Conservation (phyloP, 2,888 invertebrate genomes). For the Pristionchus exspectatus region DNA sequence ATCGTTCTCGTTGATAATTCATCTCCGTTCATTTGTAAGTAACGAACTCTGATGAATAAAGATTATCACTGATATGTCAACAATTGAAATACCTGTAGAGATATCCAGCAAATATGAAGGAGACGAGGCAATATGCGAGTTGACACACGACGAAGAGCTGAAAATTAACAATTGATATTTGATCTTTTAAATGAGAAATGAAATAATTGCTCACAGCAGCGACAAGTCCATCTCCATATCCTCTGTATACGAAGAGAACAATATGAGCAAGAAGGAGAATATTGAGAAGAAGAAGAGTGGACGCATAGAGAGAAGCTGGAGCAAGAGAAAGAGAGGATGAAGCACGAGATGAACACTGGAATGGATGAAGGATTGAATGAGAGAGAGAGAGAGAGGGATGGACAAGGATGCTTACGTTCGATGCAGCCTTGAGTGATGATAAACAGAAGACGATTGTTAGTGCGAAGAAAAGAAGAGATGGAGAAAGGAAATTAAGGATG, state of each 20-base stretch:
- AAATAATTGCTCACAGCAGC: conserved; percentile 4
- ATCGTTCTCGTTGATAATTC: conserved; percentile 49
- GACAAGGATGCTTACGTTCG: neutral
- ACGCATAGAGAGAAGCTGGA: conserved; percentile 10
- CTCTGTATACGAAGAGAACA: conserved; percentile 41
- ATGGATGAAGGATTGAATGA: neutral
- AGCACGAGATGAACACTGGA: neutral
- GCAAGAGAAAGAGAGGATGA: conserved; percentile 37
- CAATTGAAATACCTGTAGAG: conserved; percentile 37
- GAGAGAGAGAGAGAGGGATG: neutral
- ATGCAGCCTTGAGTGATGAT: conserved; percentile 23
- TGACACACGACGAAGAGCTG: conserved; percentile 27
- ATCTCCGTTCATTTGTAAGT: conserved; percentile 49
- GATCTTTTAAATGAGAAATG: neutral
- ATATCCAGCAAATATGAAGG: conserved; percentile 47
- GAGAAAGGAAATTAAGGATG: conserved; percentile 48
- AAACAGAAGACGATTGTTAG: conserved; percentile 36
- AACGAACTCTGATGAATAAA: conserved; percentile 32
- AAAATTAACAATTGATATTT: neutral
- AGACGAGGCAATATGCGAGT: conserved; percentile 42
- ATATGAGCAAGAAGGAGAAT: conserved; percentile 40
- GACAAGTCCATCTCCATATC: neutral
- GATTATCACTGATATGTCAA: neutral
- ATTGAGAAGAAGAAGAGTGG: conserved; percentile 24
- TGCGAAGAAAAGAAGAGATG: conserved; percentile 42